phyloP scores from a whole-genome alignment of 2,797 vertebrate genomes.

The Arrhamphus sclerolepis region DNA sequence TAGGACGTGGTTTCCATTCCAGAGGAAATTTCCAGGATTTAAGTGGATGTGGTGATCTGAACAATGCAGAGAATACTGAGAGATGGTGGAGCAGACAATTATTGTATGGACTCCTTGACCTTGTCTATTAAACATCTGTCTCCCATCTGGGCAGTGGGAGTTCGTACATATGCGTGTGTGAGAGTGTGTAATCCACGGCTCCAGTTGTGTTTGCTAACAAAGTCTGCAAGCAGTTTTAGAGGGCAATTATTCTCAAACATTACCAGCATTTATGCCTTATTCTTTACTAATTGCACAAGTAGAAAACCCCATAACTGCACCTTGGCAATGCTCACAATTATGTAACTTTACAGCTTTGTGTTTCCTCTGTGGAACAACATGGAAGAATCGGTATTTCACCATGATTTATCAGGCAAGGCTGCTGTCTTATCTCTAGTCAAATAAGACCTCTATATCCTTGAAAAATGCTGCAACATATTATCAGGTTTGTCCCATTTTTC shows the following conservation, averaged over 20 bases:
- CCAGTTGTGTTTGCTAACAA: conserved; percentile 57
- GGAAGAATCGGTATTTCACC: conserved; percentile 29
- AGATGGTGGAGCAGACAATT: conserved; percentile 66
- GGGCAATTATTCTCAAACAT: conserved; percentile 64
- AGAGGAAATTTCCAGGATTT: conserved; percentile 80
- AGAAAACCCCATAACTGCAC: conserved; percentile 55
- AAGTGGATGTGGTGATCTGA: conserved; percentile 70
- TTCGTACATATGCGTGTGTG: conserved; percentile 33
- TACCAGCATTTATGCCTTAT: conserved; percentile 61
- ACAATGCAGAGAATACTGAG: conserved; percentile 61
- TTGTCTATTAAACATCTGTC: conserved; percentile 79
- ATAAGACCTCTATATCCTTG: conserved; percentile 36
- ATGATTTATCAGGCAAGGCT: conserved; percentile 25
- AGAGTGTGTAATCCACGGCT: conserved; percentile 39
- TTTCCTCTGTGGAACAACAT: conserved; percentile 33
- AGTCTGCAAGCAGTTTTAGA: conserved; percentile 66
- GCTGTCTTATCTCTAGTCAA: conserved; percentile 46
- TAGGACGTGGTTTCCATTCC: conserved; percentile 73
- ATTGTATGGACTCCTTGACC: conserved; percentile 76
- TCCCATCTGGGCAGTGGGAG: conserved; percentile 71
- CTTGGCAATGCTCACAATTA: conserved; percentile 45
- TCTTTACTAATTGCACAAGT: conserved; percentile 58
- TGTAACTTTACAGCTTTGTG: conserved; percentile 50
- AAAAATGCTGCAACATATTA: conserved; percentile 46
- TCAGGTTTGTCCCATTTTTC: conserved; percentile 31